These are phyloP conservation scores for Prunella himalayana DNA, from an alignment of 2,113 vertebrate genomes.

Conservation along the genomic window DNA sequence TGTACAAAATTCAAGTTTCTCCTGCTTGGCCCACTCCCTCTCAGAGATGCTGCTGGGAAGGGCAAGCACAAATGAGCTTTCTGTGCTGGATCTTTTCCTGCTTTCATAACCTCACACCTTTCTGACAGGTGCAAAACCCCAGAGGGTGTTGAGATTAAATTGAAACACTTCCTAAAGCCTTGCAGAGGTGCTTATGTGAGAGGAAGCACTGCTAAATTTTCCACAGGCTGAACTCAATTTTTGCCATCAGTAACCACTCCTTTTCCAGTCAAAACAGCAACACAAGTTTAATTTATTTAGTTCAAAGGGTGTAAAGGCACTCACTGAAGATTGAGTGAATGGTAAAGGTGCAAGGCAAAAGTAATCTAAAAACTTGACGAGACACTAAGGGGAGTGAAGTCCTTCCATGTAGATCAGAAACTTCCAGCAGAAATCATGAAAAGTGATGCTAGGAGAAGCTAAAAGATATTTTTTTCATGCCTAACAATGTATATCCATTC, in stretches of 20 bases:
- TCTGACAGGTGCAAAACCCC: slow-evolving; percentile 4
- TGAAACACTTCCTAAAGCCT: slow-evolving; percentile 29
- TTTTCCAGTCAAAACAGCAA: background rate
- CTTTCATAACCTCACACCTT: slow-evolving; percentile 55
- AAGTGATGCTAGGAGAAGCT: background rate
- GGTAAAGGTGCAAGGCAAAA: background rate
- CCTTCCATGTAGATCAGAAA: background rate
- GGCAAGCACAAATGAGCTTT: background rate
- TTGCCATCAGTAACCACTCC: background rate
- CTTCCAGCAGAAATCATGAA: background rate
- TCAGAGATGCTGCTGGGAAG: background rate
- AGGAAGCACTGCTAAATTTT: slow-evolving; percentile 9
- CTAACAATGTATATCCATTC: background rate
- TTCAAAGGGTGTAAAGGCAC: background rate
- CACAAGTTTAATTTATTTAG: background rate
- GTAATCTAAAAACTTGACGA: background rate
- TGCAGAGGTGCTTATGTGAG: background rate
- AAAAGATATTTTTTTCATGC: background rate
- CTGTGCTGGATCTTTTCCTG: background rate
- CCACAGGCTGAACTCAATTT: background rate
- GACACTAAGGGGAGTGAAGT: background rate
- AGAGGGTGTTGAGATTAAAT: slow-evolving; percentile 21
- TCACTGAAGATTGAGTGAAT: background rate
- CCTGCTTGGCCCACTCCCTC: background rate
- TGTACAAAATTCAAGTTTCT: background rate